These are phyloP conservation scores for Bubo blakistoni DNA, from an alignment of 2,113 vertebrate genomes.

Conservation along the genomic window DNA sequence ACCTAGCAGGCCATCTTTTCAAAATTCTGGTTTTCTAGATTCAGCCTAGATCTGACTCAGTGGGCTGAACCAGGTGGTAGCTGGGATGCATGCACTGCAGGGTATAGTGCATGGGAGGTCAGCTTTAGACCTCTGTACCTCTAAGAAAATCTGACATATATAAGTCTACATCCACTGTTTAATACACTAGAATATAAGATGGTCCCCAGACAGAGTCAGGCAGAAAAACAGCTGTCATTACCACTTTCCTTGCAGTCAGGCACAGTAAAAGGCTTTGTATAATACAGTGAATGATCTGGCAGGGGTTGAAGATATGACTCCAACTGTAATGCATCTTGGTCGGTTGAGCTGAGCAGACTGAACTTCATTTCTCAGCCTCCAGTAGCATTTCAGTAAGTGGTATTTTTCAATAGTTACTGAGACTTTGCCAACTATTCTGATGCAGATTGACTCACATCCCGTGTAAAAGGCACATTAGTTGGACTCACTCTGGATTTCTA, in stretches of 20 bases:
- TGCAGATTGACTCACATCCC: neutral
- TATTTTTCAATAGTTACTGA: neutral
- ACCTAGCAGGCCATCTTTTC: neutral
- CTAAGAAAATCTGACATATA: neutral
- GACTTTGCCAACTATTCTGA: neutral
- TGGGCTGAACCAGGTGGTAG: neutral
- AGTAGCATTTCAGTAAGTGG: conserved; percentile 17
- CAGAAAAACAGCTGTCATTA: neutral
- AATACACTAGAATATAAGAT: neutral
- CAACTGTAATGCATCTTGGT: neutral
- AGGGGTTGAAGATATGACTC: neutral
- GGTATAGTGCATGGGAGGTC: neutral
- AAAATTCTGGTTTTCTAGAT: neutral
- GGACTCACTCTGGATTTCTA: neutral
- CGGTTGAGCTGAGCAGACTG: neutral
- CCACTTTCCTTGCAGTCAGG: neutral
- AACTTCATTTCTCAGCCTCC: neutral
- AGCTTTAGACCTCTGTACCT: neutral
- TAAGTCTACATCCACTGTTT: neutral
- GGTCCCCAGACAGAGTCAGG: neutral
- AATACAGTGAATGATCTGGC: neutral
- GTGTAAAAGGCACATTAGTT: neutral
- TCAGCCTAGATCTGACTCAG: neutral
- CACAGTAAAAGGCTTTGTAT: neutral
- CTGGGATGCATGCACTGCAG: neutral